Base-by-base conservation (phyloP, 2,888 invertebrate genomes). In the Cataglyphis livida region DNA sequence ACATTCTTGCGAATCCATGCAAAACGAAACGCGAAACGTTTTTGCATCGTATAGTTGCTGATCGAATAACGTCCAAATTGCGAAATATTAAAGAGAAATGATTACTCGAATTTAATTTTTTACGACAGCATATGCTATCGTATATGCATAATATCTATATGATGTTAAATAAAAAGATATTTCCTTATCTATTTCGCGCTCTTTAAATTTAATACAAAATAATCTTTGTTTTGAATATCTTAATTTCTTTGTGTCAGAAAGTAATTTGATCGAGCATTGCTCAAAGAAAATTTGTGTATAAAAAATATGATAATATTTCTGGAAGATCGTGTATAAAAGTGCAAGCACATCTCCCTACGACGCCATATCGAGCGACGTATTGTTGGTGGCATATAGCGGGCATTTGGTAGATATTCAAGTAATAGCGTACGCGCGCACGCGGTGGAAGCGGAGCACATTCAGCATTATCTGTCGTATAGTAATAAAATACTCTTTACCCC, bases 401-500 rank as follows among this genome's bases (percentile, higher is more conserved):
- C 82, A 82, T 89, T 85, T 85, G 73, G 61, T 73, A 71, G 76
- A 51, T 78, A 76, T 81, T 61, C 74, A 68, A 66, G 82, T 84
- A 84, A 89, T 85, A 86, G 81, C 81, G 59, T 82, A 48, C 54
- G 41, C 73, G 57, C 41, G 48, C 65, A n/a, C 25, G 51, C 81
- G 61, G 70, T 81, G 70, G 65, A 84, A 88, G 76, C 83, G 71
- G 79, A 81, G 74, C 85, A 71, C 85, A 87, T 85, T 85, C 84
- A 86, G 86, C 82, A 88, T 88, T 90, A 90, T 87, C 89, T 84
- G 83, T 61, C 83, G 70, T 48, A 78, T 62, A 61, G 88, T 92
- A 91, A 92, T 91, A 90, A 91, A 91, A 91, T 85, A 89, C 88
- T 86, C 81, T 86, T 88, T 84, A 57, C 79, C 81, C 76, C 68